phyloP scores from a whole-genome alignment of 1,140 invertebrate species.

The Orius laevigatus region DNA sequence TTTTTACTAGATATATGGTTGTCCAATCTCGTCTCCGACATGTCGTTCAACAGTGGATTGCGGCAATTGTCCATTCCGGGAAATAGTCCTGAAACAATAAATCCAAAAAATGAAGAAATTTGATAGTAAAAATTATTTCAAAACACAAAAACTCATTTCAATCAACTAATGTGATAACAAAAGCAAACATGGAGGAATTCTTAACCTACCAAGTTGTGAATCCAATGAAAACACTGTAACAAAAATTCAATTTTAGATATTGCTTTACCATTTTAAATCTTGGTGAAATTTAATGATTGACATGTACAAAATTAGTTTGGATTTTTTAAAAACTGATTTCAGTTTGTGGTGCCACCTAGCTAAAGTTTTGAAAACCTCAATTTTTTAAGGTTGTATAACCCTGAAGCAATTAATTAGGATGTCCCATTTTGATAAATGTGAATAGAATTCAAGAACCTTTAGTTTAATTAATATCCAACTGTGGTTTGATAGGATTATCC shows the following conservation, averaged over 20 bases:
- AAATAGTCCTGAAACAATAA: constrained; percentile 32
- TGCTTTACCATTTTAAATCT: too few relatives aligned
- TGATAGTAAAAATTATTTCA: neutral
- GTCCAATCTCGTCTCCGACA: constrained; percentile 38
- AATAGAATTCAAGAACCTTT: too few relatives aligned
- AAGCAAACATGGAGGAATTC: neutral
- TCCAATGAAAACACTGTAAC: constrained; percentile 56
- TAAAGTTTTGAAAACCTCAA: too few relatives aligned
- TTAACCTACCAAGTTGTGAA: constrained; percentile 37
- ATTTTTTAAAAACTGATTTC: too few relatives aligned
- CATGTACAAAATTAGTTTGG: neutral
- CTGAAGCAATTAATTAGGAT: too few relatives aligned
- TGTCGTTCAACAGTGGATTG: constrained; percentile 46
- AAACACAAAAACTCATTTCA: neutral
- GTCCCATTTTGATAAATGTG: too few relatives aligned
- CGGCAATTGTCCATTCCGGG: constrained; percentile 53
- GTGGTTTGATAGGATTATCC: too few relatives aligned
- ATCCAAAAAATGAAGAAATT: neutral
- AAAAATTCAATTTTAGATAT: constrained; percentile 19
- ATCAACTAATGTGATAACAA: neutral
- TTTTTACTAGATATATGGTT: constrained; percentile 25
- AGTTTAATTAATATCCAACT: too few relatives aligned
- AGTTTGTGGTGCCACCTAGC: too few relatives aligned
- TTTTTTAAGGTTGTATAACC: too few relatives aligned
- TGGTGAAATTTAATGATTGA: neutral